These are phyloP conservation scores for Morelia viridis DNA, from an alignment of 2,797 vertebrate species.

Conservation along the genomic window DNA sequence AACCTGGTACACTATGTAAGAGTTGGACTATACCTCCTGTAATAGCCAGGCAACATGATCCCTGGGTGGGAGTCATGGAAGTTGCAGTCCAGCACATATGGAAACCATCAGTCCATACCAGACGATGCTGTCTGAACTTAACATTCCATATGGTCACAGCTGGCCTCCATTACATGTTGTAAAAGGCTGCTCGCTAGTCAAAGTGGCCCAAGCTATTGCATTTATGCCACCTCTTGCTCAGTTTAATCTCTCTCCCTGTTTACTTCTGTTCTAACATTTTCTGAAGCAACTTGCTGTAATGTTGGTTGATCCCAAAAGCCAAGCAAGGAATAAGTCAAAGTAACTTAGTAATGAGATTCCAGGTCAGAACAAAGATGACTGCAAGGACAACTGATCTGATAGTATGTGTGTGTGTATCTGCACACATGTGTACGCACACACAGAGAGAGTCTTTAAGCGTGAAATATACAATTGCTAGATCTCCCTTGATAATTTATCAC, in stretches of 20 bases:
- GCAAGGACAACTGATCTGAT: conserved; percentile 50
- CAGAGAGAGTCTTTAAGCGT: conserved; percentile 48
- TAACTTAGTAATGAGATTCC: conserved; percentile 27
- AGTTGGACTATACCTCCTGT: background rate
- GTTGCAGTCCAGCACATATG: background rate
- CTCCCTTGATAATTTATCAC: conserved; percentile 64
- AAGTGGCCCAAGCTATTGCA: background rate
- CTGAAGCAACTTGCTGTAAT: background rate
- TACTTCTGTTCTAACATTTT: background rate
- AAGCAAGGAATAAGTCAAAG: background rate
- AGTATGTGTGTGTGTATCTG: conserved; percentile 22
- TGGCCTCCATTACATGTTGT: too few relatives aligned
- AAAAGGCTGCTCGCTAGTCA: background rate
- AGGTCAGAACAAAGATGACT: conserved; percentile 46
- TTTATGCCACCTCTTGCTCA: background rate
- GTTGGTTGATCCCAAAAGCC: background rate
- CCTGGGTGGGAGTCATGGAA: background rate
- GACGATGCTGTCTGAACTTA: background rate
- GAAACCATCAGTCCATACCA: background rate
- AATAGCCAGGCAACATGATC: background rate
- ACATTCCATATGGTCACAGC: background rate
- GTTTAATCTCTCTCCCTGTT: background rate
- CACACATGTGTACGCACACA: background rate
- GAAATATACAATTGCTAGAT: conserved; percentile 56
- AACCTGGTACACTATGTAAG: background rate